phyloP scores from a whole-genome alignment of 2,888 invertebrate species.

The Spodoptera littoralis region DNA sequence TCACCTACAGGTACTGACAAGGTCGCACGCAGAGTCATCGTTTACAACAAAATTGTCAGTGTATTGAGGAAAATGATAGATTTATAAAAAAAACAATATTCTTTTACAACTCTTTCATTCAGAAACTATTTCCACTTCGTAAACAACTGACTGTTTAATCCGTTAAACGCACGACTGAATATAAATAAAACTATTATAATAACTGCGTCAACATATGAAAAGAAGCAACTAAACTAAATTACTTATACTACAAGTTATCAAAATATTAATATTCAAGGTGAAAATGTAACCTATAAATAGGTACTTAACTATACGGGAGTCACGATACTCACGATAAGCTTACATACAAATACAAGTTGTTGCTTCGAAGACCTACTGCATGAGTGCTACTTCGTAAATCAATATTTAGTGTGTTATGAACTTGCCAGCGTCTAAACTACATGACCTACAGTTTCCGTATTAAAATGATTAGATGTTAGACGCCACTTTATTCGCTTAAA shows the following conservation, averaged over 20 bases:
- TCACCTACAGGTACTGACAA: background rate
- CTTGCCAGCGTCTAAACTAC: no score
- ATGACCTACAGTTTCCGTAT: no score
- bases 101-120: slow-evolving; percentile 20
- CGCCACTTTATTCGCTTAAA: no score
- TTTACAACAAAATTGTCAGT: slow-evolving; percentile 10
- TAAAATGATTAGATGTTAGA: no score
- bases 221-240: slow-evolving; percentile 1
- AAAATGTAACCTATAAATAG: background rate
- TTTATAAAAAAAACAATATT: slow-evolving; percentile 10
- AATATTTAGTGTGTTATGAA: no score
- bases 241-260: slow-evolving; percentile 19
- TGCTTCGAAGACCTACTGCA: no score
- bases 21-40: slow-evolving; percentile 32
- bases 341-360: no score
- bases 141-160: slow-evolving; percentile 8
- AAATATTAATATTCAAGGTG: background rate
- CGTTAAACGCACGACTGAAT: slow-evolving; percentile 12
- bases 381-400: no score
- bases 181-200: slow-evolving; percentile 13
- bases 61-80: slow-evolving; percentile 28
- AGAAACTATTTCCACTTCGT: slow-evolving; percentile 11
- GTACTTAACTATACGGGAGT: no score
- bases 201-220: slow-evolving; percentile 10
- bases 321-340: no score